Evolutionary conservation across 2,113 vertebrate genomes (phyloP), one percentile per base, ranked within the genome.

Genomic region (Benitochromis conjunctus): DNA sequence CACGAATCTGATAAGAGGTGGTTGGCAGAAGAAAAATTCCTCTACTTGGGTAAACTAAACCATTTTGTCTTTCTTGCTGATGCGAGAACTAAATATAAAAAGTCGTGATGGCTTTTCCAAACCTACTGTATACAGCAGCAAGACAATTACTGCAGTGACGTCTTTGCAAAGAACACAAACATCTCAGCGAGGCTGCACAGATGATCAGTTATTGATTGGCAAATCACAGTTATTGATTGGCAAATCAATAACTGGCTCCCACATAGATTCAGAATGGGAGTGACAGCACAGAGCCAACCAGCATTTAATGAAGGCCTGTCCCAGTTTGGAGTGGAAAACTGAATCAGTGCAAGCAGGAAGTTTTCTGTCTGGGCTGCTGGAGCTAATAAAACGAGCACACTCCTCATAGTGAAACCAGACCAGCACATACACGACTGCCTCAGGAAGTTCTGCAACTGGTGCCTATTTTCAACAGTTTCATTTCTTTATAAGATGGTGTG

Each of bases 381-480:
- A 54, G 54, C 79, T 3, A 53, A 26, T 46, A 46, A 88, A 77
- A 89, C 64, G 26, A 84, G 88, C 62, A 87, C 82, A 81, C 48
- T 76, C 62, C 79, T 94, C 92, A 94, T 92, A 90, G 69, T 82
- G 95, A 95, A 95, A 95, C 92, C 88, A 95, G 94, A 95, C 92
- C 88, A 79, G 90, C 80, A 89, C 78, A 58, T 9, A 71, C 16
- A 76, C 92, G 83, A 89, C 88, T 87, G 89, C 89, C 62, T 93
- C 88, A 92, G 87, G 82, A 86, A 85, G 85, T 92, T 94, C 86
- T 90, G 90, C 91, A 85, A 87, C 85, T 78, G 60, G 46, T 88
- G 84, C 57, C 89, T 89, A 88, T 94, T 94, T 92, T 94, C 58
- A 83, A 55, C 86, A 56, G 94, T 95, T 95, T 95, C 94, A 43